Base-by-base conservation (phyloP, 2,113 vertebrate genomes). In the Riparia riparia region DNA sequence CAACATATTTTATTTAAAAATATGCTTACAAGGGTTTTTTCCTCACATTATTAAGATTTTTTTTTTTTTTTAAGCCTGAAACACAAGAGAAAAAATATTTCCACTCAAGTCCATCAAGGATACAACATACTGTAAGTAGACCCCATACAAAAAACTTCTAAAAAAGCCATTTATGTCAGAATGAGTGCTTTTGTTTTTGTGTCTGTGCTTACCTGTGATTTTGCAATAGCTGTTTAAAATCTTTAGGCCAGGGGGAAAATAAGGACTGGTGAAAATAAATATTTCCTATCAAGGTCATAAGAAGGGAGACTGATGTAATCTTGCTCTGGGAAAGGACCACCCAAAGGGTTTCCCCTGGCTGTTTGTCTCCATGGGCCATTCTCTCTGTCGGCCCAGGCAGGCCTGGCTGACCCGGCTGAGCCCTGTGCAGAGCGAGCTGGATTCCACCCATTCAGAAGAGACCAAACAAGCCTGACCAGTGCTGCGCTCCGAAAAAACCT, bases 381-480 rank as follows among this genome's bases (percentile, higher is more conserved):
- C 44, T 47, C 57, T 19, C 61, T 3, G 0, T 4, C 7, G 37
- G 54, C 87, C 73, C 58, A n/a, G 39, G 74, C 53, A 32, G 77
- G 34, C 42, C 83, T 79, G 73, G 45, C 47, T 73, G 61, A 71
- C 61, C 83, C 10, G 51, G 45, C 69, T 3, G 21, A 74, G 76
- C 53, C 44, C 37, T 1, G 1, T 5, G 50, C 44, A 64, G 12
- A 61, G 25, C 0, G 1, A 66, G 29, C 79, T 71, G 64, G 56
- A 78, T 88, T 96, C 90, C 90, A 63, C 37, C 3, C 12, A 20
- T 19, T 47, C 54, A 80, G 21, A 58, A 92, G 87, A 37, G 76
- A 85, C 82, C 82, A 63, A 94, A 96, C 91, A 44, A 94, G 93
- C 92, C 85, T 63, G 88, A 66, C 74, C 74, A 83, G 78, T 5